Evolutionary conservation across 2,113 vertebrate genomes (phyloP).

Genomic region (Limnothrissa miodon): DNA sequence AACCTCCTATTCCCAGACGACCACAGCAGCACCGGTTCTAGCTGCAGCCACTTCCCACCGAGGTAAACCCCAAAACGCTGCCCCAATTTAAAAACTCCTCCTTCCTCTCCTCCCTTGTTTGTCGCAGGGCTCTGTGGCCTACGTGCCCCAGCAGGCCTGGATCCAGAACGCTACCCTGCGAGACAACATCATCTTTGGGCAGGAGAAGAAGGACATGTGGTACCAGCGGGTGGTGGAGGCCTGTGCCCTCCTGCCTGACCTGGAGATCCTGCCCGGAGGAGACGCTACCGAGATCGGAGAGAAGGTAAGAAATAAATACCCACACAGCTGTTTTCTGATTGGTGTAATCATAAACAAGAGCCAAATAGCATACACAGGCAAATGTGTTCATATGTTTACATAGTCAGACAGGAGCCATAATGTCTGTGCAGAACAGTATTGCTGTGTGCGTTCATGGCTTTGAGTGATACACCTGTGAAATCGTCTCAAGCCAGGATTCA

Average conservation of each 20-base stretch:
- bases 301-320: slow-evolving; percentile 69
- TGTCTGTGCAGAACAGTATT: background rate
- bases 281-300: slow-evolving; percentile 77
- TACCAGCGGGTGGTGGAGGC: slow-evolving; percentile 74
- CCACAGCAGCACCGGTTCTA: background rate
- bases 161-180: slow-evolving; percentile 76
- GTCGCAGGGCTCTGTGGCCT: slow-evolving; percentile 72
- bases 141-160: slow-evolving; percentile 78
- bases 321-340: background rate
- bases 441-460: too few species aligned
- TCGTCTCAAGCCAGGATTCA: too few species aligned
- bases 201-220: slow-evolving; percentile 58
- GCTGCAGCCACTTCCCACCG: background rate
- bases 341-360: background rate
- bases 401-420: background rate
- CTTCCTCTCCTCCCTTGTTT: slow-evolving; percentile 8
- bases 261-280: slow-evolving; percentile 72
- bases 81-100: background rate
- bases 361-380: background rate
- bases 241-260: slow-evolving; percentile 74
- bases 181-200: slow-evolving; percentile 78
- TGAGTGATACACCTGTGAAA: too few species aligned
- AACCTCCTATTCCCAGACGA: background rate
- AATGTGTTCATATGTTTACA: background rate
- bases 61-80: background rate